phyloP scores from a whole-genome alignment of 1,140 invertebrate genomes.

The Brachionus asplanchnoidis region DNA sequence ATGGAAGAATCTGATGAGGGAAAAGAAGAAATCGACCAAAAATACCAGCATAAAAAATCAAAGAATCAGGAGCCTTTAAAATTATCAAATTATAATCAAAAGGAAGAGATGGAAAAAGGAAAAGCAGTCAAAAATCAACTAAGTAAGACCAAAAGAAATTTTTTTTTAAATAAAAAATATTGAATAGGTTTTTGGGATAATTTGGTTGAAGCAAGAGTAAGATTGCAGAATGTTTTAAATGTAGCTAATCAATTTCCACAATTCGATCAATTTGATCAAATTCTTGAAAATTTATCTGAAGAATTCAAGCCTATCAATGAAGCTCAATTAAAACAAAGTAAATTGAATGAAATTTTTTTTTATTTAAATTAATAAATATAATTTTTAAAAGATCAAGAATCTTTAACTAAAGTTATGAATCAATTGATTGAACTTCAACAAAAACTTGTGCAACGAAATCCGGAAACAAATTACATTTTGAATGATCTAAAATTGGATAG shows the following conservation, averaged over 20 bases:
- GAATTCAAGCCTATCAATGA: constrained; percentile 58
- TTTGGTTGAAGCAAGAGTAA: constrained; percentile 74
- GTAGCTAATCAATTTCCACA: constrained; percentile 73
- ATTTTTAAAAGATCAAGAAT: constrained; percentile 50
- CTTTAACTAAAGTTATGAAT: constrained; percentile 62
- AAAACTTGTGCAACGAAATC: constrained; percentile 63
- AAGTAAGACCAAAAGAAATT: constrained; percentile 43
- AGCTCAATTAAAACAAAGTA: background rate
- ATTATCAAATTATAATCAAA: constrained; percentile 55
- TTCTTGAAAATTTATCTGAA: constrained; percentile 59
- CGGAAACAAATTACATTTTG: constrained; percentile 62
- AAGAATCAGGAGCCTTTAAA: constrained; percentile 34
- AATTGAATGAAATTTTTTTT: background rate
- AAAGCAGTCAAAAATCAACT: constrained; percentile 69
- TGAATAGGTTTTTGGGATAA: constrained; percentile 68
- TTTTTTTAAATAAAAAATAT: constrained; percentile 43
- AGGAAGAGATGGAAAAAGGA: constrained; percentile 70
- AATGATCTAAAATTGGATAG: background rate
- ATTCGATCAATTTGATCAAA: constrained; percentile 55
- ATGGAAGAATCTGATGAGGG: background rate
- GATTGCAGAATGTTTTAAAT: constrained; percentile 71
- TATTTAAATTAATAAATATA: background rate
- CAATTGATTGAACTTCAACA: constrained; percentile 64
- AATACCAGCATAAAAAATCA: constrained; percentile 5
- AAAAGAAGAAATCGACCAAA: background rate